These are phyloP conservation scores for Lasioglossum leucozonium DNA, from an alignment of 2,888 invertebrate species.

Conservation along the genomic window DNA sequence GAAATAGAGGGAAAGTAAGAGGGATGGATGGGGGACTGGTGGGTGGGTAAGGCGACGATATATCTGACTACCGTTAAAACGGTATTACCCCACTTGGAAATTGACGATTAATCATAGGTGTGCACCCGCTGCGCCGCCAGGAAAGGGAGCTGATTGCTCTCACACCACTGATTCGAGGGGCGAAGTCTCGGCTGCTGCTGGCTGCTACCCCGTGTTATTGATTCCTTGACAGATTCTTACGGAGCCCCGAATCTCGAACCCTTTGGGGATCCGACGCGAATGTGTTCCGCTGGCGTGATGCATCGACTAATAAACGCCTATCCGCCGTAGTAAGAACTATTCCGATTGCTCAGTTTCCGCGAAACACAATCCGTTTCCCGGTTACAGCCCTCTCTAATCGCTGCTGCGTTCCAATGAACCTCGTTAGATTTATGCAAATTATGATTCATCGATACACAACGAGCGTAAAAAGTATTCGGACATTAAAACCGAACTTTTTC, in stretches of 20 bases:
- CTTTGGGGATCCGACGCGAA: slow-evolving; percentile 9
- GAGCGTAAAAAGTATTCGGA: too few species aligned
- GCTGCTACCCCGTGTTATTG: slow-evolving; percentile 41
- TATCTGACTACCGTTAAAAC: slow-evolving; percentile 66
- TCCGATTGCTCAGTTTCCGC: background rate
- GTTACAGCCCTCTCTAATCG: background rate
- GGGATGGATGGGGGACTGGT: slow-evolving; percentile 49
- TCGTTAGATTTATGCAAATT: background rate
- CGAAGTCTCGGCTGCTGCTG: too few species aligned
- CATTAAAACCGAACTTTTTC: too few species aligned
- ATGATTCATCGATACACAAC: too few species aligned
- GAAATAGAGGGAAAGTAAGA: slow-evolving; percentile 59
- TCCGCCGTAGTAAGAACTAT: background rate
- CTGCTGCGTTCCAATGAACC: background rate
- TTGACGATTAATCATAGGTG: slow-evolving; percentile 73
- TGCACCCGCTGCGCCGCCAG: slow-evolving; percentile 40
- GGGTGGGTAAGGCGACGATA: slow-evolving; percentile 60
- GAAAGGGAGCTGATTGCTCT: slow-evolving; percentile 49
- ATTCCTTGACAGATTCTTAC: slow-evolving; percentile 49
- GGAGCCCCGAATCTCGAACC: slow-evolving; percentile 1
- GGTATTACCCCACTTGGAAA: slow-evolving; percentile 69
- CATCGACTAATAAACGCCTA: background rate
- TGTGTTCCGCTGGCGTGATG: slow-evolving; percentile 1
- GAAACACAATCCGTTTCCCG: background rate
- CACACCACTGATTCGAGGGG: slow-evolving; percentile 30